A percentile compares a stretch with the other conserved stretches of the same genome.
Evolutionary conservation across 2,797 vertebrate species (phyloP).

Genomic region (Hephaestus fuliginosus): DNA sequence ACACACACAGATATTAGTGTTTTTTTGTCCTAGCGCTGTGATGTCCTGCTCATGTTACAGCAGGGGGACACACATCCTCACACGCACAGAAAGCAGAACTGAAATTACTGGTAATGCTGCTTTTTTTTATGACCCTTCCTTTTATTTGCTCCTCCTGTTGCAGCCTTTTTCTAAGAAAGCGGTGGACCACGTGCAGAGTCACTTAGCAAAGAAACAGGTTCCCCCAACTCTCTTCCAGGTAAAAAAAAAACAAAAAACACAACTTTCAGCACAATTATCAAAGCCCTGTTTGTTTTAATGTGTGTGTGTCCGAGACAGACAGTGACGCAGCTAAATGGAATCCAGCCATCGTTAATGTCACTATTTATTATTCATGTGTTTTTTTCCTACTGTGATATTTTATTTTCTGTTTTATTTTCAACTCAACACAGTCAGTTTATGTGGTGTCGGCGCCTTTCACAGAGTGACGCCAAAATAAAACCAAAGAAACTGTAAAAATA

Average conservation of each 20-base stretch:
- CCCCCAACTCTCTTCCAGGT: slow-evolving; percentile 96
- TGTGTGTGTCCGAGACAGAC: background rate
- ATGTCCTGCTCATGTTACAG: slow-evolving; percentile 2
- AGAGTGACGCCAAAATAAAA: too few species aligned
- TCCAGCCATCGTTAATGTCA: too few species aligned
- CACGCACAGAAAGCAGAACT: slow-evolving; percentile 46
- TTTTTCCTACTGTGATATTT: background rate
- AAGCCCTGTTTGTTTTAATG: background rate
- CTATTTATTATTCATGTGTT: background rate
- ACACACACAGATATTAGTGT: slow-evolving; percentile 15
- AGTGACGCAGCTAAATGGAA: too few species aligned
- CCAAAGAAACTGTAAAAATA: too few species aligned
- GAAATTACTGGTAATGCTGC: slow-evolving; percentile 40
- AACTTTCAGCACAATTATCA: too few species aligned
- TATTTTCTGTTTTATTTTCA: too few species aligned
- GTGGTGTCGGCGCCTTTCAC: too few species aligned
- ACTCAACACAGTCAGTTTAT: too few species aligned
- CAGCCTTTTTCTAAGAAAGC: slow-evolving; percentile 96
- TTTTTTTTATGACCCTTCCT: slow-evolving; percentile 23
- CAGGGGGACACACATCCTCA: background rate
- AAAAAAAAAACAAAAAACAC: slow-evolving; percentile 42
- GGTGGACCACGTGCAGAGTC: slow-evolving; percentile 95
- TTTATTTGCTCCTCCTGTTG: slow-evolving; percentile 38
- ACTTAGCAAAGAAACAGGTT: slow-evolving; percentile 94
- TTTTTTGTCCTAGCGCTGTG: background rate